A percentile compares a stretch with the other conserved stretches of the same genome.
phyloP scores from a whole-genome alignment of 1,140 invertebrate genomes.

The Rhopalosiphum padi region DNA sequence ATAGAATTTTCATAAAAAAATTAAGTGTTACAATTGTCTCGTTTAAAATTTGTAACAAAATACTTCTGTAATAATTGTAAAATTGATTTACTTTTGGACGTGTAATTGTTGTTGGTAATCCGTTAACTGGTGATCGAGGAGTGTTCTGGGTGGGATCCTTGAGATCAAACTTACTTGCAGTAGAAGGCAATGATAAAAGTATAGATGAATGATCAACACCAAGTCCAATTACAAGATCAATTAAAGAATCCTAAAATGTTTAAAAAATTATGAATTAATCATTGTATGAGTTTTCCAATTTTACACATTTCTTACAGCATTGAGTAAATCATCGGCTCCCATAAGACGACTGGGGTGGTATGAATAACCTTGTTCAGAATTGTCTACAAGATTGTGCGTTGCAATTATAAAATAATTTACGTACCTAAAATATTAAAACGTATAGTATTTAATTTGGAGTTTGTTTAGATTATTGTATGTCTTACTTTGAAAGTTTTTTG shows the following conservation, averaged over 20 bases:
- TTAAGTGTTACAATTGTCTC: neutral
- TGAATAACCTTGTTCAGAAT: slow-evolving; percentile 69
- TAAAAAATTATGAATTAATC: slow-evolving; percentile 5
- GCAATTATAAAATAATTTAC: slow-evolving; percentile 74
- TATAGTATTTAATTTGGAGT: neutral
- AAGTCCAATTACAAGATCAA: slow-evolving; percentile 76
- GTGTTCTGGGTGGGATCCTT: slow-evolving; percentile 71
- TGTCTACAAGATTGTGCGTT: slow-evolving; percentile 73
- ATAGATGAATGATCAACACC: slow-evolving; percentile 75
- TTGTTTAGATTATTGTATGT: slow-evolving; percentile 6
- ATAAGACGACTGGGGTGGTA: slow-evolving; percentile 80
- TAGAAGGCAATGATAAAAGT: slow-evolving; percentile 74
- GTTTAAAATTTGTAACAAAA: neutral
- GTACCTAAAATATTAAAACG: slow-evolving; percentile 63
- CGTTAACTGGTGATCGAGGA: slow-evolving; percentile 71
- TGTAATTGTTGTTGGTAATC: slow-evolving; percentile 68
- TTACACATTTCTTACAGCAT: slow-evolving; percentile 69
- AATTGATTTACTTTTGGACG: slow-evolving; percentile 67
- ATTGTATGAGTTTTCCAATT: neutral
- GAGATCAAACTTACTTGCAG: slow-evolving; percentile 73
- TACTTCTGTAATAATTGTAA: neutral
- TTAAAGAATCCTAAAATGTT: slow-evolving; percentile 73
- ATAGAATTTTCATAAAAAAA: neutral
- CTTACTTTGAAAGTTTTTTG: slow-evolving; percentile 69
- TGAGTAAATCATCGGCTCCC: slow-evolving; percentile 79